Evolutionary conservation across 1,140 invertebrate species (phyloP), one percentile per base, ranked within the genome.

Genomic region (Brachionus paranguensis): DNA sequence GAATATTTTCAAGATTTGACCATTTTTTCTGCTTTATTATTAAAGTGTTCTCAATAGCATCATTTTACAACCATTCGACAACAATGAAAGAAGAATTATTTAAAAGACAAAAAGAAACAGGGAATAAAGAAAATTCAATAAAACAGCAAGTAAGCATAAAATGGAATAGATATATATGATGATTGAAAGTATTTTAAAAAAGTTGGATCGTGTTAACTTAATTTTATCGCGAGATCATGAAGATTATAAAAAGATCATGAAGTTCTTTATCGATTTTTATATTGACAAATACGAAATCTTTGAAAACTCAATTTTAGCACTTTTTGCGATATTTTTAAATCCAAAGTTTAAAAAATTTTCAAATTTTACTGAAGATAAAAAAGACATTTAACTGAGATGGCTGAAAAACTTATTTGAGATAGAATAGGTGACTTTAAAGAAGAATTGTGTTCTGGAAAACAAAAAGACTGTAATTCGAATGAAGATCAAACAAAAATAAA

Each of bases 281-380:
- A n/a, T 14, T 27, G n/a, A 43, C 2, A 72, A 45, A 72, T 72
- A 72, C 20, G 11, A n/a, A 14, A 14, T 72, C 2, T 43, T 45
- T 20, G 33, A 41, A 1, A 43, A 72, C 8, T 43, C 14, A 17
- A 17, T 43, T 43, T 43, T 72, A 72, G 20, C 41, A 6, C 41
- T 72, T n/a, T n/a, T n/a, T 1, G 29, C 68, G 4, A 72, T 41
- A 20, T 72, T 43, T 72, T 72, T 72, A 5, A 41, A 72, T 72
- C 70, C 70, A 45, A 72, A 45, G 41, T 72, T 1, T 45, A 72
- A 72, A 24, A 72, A 72, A 24, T 43, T 72, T 72, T 72, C 70
- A 43, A 72, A 72, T 17, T n/a, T 41, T 43, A 45, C 0, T 27
- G n/a, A 20, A 43, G 70, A 72, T 0, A 14, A n/a, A 72, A 72